Conservation (phyloP, 2,113 vertebrate genomes). For the Colistium nudipinnis region DNA sequence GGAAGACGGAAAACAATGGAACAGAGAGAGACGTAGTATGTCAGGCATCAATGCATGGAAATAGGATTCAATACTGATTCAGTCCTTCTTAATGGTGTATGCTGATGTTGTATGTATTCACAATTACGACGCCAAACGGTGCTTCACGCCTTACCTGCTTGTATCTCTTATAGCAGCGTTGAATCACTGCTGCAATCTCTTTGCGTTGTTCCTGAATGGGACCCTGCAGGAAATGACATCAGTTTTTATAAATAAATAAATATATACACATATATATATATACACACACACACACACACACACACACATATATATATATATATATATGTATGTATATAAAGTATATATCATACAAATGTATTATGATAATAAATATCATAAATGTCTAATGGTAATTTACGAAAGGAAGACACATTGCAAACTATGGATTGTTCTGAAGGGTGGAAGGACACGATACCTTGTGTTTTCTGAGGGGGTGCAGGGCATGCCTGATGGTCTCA, state of each 20-base stretch:
- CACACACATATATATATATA: too few species aligned
- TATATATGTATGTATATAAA: too few species aligned
- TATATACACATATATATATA: too few species aligned
- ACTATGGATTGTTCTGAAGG: constrained; percentile 79
- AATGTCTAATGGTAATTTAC: too few species aligned
- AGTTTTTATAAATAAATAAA: too few species aligned
- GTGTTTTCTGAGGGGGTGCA: constrained; percentile 95
- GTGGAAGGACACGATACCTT: constrained; percentile 87
- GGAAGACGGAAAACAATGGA: neutral
- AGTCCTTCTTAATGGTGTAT: neutral
- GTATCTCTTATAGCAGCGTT: constrained; percentile 97
- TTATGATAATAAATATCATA: too few species aligned
- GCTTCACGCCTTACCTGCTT: constrained; percentile 88
- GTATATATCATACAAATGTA: too few species aligned
- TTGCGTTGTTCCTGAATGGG: constrained; percentile 95
- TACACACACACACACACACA: too few species aligned
- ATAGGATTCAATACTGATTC: neutral
- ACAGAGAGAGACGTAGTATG: neutral
- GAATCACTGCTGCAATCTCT: constrained; percentile 94
- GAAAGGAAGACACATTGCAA: neutral
- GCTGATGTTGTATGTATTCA: neutral
- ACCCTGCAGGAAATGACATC: constrained; percentile 79
- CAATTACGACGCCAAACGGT: neutral
- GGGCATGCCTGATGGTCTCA: constrained; percentile 93
- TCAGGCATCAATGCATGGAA: neutral